Evolutionary conservation across 2,113 vertebrate species (phyloP).

Genomic region (Benthochromis sp.): DNA sequence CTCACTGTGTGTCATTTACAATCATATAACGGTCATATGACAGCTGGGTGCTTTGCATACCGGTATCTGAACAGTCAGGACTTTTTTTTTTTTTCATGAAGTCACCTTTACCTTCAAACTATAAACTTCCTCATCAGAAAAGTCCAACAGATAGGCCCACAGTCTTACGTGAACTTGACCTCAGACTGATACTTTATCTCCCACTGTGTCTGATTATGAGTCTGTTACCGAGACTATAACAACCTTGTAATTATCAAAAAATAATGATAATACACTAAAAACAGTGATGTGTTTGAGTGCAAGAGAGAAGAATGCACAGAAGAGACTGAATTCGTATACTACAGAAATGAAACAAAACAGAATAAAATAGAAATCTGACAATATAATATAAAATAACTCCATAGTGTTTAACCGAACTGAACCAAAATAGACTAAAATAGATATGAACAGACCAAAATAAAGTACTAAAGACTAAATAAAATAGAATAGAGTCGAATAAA

Average conservation of each 20-base stretch:
- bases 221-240: background rate
- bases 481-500: background rate
- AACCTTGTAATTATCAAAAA: background rate
- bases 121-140: background rate
- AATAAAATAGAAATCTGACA: background rate
- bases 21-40: slow-evolving; percentile 14
- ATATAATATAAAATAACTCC: background rate
- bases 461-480: background rate
- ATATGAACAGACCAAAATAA: background rate
- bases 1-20: background rate
- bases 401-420: fast-evolving
- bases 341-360: background rate
- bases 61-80: background rate
- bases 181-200: background rate
- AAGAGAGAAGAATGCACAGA: background rate
- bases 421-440: background rate
- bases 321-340: background rate
- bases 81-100: background rate
- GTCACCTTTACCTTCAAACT: background rate
- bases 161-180: background rate
- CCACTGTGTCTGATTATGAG: background rate
- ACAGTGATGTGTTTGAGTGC: background rate
- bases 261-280: background rate
- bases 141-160: background rate
- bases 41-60: background rate